Evolutionary conservation across 2,113 vertebrate species (phyloP), one percentile per base, ranked within the genome.

Genomic region (Boleophthalmus pectinirostris): DNA sequence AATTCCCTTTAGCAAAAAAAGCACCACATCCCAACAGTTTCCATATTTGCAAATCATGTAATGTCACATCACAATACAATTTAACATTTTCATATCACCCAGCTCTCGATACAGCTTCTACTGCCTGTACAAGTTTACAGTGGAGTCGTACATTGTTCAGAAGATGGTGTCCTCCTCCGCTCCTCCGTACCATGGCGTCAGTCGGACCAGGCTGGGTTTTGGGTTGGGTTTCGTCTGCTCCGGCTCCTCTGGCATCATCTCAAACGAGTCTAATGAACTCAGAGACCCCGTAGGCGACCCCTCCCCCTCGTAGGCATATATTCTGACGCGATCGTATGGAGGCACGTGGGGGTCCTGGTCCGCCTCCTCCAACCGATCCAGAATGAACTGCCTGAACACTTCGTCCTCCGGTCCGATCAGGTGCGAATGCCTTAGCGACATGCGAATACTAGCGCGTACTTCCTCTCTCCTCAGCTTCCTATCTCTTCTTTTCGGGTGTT

Each of bases 261-360:
- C 94, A 0, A 15, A 3, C 0, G 96, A 98, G 0, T 87, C 95
- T 43, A 98, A 12, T 0, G 97, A 98, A 83, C 97, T 99, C 61
- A 99, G 92, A 1, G 98, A 99, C 7, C 94, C 96, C 0, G 95
- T 87, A 2, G 80, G 53, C 0, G 97, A 98, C 2, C 96, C 95
- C 0, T 86, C 90, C 0, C 98, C 97, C 73, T 99, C 98, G 58
- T 95, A 97, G 0, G 93, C 91, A 0, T 94, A 99, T 0, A 85
- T 95, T 72, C 94, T 94, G 1, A 98, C 87, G 3, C 93, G 95
- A 83, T 99, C 97, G 0, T 94, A 97, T 0, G 98, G 96, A 2
- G 94, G 95, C 1, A 85, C 95, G 0, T 75, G 80, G 0, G 94
- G 94, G 45, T 99, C 97, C 0, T 76, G 70, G 74, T 98, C 94